phyloP scores from a whole-genome alignment of 2,888 invertebrate species.

The Brachyptera putata region DNA sequence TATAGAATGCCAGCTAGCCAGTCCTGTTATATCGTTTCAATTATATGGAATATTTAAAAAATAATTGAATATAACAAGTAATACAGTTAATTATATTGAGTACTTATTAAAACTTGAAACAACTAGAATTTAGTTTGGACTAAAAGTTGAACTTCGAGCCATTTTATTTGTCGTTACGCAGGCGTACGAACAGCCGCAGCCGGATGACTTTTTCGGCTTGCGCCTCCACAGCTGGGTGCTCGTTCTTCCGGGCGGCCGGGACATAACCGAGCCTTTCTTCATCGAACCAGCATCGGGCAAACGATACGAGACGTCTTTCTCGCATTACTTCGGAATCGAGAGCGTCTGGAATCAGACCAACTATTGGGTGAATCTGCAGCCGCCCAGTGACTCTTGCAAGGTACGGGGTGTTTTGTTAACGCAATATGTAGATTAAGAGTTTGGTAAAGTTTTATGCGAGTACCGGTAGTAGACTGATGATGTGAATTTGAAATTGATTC shows the following conservation, averaged over 20 bases:
- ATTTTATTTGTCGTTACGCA: too few relatives aligned
- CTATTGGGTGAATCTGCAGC: conserved; percentile 73
- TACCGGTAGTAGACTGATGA: background rate
- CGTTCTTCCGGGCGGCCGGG: conserved; percentile 55
- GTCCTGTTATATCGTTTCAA: too few relatives aligned
- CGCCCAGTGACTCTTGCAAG: conserved; percentile 47
- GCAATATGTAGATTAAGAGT: background rate
- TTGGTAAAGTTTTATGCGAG: background rate
- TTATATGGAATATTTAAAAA: too few relatives aligned
- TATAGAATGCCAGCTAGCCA: too few relatives aligned
- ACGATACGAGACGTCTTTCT: conserved; percentile 52
- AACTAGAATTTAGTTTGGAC: too few relatives aligned
- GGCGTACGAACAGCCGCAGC: conserved; percentile 60
- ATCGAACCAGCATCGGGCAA: conserved; percentile 82
- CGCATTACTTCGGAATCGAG: conserved; percentile 71
- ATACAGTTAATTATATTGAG: too few relatives aligned
- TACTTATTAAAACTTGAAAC: too few relatives aligned
- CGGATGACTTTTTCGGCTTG: conserved; percentile 62
- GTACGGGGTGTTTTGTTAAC: conserved; percentile 13
- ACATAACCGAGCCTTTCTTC: conserved; percentile 64
- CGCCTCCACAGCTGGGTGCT: conserved; percentile 83
- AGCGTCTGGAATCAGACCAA: conserved; percentile 83
- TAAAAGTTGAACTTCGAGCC: too few relatives aligned
- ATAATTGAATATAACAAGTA: too few relatives aligned
- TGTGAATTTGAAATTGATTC: background rate